Evolutionary conservation across 1,140 invertebrate species (phyloP), one percentile per base, ranked within the genome.

Genomic region (Zaprionus capensis): DNA sequence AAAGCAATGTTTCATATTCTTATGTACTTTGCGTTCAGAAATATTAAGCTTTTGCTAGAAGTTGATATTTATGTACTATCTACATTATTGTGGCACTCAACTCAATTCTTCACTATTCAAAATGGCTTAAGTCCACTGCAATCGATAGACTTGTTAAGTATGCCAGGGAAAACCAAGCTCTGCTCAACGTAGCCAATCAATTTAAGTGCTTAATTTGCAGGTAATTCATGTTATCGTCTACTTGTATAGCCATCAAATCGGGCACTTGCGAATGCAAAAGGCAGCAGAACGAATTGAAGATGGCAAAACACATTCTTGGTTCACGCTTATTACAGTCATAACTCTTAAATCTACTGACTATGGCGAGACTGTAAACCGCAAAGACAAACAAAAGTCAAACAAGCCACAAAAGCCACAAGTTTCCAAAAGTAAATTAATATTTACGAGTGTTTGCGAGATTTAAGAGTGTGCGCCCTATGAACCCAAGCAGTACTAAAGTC

Each of bases 401-500:
- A 64, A 81, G 56, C 63, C 68, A 75, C 49, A 71, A 75, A 44
- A 72, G 57, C 65, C 67, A 44, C 63, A 80, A 78, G 83, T 78
- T 78, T 76, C 14, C 55, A 56, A 56, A 59, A 82, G 84, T 84
- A 87, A 88, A 87, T 87, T 87, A 88, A 87, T 84, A 87, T 87
- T 87, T 87, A 87, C 82, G 81, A 81, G 71, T 69, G 57, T 44
- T 17, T 41, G 73, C 59, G 55, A 88, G 77, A 88, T 78, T 83
- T 82, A 70, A 83, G 77, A 88, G 78, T 83, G 73, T 75, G 63
- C 69, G 73, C 68, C 78, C 80, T 83, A 87, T 82, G 71, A 75
- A 76, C 69, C 79, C 56, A 66, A 31, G 71, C 28, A 34, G 31
- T 34, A 34, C 31, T 34, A 11, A 34, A 34, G 31, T 34, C 31